Evolutionary conservation across 2,888 invertebrate species (phyloP).

Genomic region (Athalia cordata): DNA sequence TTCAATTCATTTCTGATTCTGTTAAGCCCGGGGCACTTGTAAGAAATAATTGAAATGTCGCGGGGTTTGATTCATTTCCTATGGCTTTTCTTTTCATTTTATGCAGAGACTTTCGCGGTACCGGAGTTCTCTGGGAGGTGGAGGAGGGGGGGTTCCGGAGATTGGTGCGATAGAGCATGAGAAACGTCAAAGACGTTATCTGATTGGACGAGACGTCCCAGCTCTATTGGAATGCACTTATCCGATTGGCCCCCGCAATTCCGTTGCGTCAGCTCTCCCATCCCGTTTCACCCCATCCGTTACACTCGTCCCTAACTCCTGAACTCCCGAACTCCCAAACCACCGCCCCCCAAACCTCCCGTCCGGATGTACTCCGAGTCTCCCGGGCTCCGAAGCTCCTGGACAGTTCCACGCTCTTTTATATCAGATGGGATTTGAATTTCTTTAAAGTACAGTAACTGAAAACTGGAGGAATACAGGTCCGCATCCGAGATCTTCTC

Average conservation of each 20-base stretch:
- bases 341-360: slow-evolving; percentile 19
- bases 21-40: slow-evolving; percentile 53
- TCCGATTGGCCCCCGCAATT: slow-evolving; percentile 72
- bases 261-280: slow-evolving; percentile 67
- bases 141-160: slow-evolving; percentile 58
- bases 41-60: slow-evolving; percentile 72
- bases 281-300: slow-evolving; percentile 45
- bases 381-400: slow-evolving; percentile 51
- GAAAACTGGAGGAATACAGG: background rate
- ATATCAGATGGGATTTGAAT: slow-evolving; percentile 65
- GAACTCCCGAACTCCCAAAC: slow-evolving; percentile 6
- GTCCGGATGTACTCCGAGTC: background rate
- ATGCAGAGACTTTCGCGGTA: slow-evolving; percentile 56
- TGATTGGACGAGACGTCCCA: slow-evolving; percentile 68
- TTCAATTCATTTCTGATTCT: slow-evolving; percentile 45
- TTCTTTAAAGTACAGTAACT: slow-evolving; percentile 59
- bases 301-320: slow-evolving; percentile 40
- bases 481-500: background rate
- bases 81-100: slow-evolving; percentile 68
- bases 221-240: slow-evolving; percentile 71
- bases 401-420: slow-evolving; percentile 56
- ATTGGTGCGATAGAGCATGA: slow-evolving; percentile 70
- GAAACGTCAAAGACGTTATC: slow-evolving; percentile 71
- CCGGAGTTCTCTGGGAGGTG: slow-evolving; percentile 45
- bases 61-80: slow-evolving; percentile 71